A percentile compares a stretch with the other conserved stretches of the same genome.
Evolutionary conservation across 2,888 invertebrate species (phyloP).

Genomic region (Pandemis cinnamomeana): DNA sequence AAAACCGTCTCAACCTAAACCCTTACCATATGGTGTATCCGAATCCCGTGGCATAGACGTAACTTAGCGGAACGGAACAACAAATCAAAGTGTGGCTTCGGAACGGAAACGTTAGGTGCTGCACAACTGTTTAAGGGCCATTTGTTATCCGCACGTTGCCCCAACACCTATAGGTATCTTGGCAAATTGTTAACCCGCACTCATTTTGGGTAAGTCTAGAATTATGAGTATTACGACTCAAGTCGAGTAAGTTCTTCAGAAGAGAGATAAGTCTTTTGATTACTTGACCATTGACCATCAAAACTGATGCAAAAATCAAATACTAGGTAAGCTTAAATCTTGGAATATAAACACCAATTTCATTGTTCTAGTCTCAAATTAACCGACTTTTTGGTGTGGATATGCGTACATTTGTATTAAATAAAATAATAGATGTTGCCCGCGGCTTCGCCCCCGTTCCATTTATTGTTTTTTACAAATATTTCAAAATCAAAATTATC

Average conservation of each 20-base stretch:
- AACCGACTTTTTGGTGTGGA: no score
- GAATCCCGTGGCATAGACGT: conserved; percentile 71
- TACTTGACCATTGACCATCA: no score
- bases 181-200: conserved; percentile 36
- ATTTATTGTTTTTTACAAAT: no score
- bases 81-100: conserved; percentile 80
- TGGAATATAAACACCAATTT: no score
- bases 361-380: no score
- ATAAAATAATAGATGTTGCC: no score
- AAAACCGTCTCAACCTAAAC: conserved; percentile 18
- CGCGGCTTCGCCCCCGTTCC: no score
- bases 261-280: neutral
- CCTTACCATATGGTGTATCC: conserved; percentile 70
- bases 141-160: conserved; percentile 63
- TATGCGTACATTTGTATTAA: no score
- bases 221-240: conserved; percentile 4
- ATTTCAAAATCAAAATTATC: no score
- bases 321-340: no score
- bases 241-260: neutral
- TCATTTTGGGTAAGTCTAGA: conserved; percentile 25
- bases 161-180: conserved; percentile 35
- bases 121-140: conserved; percentile 69
- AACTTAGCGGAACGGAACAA: conserved; percentile 72
- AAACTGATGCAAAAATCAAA: no score
- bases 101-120: conserved; percentile 73